These are phyloP conservation scores for Oncorhynchus kisutch DNA, from an alignment of 2,113 vertebrate species.

Conservation along the genomic window DNA sequence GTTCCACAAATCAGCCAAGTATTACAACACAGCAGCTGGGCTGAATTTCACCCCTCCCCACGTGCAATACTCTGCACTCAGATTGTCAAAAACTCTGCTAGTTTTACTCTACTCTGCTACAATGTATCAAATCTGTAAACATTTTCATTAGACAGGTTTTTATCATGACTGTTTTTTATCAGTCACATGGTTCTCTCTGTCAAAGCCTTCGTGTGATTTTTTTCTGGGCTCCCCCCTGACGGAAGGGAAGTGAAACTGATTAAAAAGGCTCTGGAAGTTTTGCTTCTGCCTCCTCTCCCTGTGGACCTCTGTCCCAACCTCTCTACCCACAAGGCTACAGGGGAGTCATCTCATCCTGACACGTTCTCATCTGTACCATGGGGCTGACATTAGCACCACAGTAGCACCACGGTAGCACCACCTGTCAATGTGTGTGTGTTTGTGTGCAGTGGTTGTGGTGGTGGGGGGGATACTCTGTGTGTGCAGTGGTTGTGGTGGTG, in stretches of 20 bases:
- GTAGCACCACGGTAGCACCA: too few species aligned
- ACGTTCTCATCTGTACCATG: not conserved
- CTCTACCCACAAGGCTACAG: not conserved
- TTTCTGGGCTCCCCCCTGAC: not conserved
- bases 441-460: not conserved
- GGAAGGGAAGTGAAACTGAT: not conserved
- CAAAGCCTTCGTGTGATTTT: not conserved
- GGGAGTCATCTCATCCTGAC: not conserved
- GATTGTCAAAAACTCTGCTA: not conserved
- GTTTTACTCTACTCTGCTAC: not conserved
- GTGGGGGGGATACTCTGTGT: not conserved
- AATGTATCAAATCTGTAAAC: not conserved
- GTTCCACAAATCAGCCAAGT: not conserved
- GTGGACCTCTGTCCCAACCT: not conserved
- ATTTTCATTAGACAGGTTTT: not conserved
- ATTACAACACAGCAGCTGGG: not conserved
- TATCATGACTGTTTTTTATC: not conserved
- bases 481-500: not conserved
- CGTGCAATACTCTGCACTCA: too few species aligned
- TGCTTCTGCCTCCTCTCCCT: not conserved
- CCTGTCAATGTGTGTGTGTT: not conserved
- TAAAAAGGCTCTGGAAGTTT: not conserved
- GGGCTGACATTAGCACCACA: not conserved
- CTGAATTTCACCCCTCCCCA: not conserved
- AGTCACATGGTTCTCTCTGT: not conserved